A percentile compares a stretch with the other conserved stretches of the same genome.
Conservation (phyloP, 2,888 invertebrate species). For the Idaea biselata region DNA sequence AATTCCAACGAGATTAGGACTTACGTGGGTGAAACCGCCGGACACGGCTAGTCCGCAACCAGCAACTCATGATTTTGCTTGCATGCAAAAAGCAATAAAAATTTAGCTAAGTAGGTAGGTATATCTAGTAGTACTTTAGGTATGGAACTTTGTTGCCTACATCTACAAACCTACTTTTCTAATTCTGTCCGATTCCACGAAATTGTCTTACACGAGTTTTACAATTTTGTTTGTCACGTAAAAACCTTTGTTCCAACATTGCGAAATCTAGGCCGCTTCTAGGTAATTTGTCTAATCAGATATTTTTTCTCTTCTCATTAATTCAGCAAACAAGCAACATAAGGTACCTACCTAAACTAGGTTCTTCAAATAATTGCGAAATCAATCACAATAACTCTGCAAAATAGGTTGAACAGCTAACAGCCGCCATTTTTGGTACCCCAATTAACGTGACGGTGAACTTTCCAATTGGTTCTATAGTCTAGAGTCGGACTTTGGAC, state of each 20-base stretch:
- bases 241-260: background rate
- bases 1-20: too few species aligned
- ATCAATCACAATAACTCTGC: background rate
- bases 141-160: background rate
- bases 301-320: background rate
- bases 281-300: background rate
- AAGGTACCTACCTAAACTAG: background rate
- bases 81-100: too few species aligned
- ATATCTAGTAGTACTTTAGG: too few species aligned
- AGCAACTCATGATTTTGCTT: too few species aligned
- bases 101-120: too few species aligned
- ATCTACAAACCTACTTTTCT: background rate
- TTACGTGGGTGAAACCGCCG: too few species aligned
- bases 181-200: background rate
- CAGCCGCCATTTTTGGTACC: slow-evolving; percentile 16
- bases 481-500: slow-evolving; percentile 49
- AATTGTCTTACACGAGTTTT: background rate
- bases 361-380: background rate
- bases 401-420: background rate
- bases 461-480: slow-evolving; percentile 54
- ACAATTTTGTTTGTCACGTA: background rate
- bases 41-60: too few species aligned
- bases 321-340: background rate
- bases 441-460: slow-evolving; percentile 28
- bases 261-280: background rate